Percentiles rank a stretch among this genome's conserved stretches.
Conservation (phyloP, 2,888 invertebrate species). For the Ectemnius cavifrons region DNA sequence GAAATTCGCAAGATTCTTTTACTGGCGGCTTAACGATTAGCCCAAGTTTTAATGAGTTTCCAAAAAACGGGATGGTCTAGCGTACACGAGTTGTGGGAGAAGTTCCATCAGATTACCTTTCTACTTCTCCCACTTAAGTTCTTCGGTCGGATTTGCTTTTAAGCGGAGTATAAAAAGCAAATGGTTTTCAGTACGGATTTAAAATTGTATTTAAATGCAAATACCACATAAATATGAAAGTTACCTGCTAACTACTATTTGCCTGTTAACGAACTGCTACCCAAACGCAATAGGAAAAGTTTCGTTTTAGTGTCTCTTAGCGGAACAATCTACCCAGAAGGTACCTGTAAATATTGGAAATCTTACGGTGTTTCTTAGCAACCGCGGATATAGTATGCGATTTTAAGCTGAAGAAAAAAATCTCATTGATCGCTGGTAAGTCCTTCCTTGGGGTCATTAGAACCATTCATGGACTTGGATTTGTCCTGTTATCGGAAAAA, state of each 20-base stretch:
- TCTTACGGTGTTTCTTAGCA: slow-evolving; percentile 12
- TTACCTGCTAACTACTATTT: background rate
- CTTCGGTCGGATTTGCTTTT: no score
- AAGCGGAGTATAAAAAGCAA: no score
- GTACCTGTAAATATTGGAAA: background rate
- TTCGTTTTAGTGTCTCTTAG: background rate
- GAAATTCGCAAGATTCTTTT: no score
- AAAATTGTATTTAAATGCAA: no score
- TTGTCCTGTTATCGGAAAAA: slow-evolving; percentile 29
- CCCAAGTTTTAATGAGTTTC: no score
- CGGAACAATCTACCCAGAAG: background rate
- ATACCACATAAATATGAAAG: no score
- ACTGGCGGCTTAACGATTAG: no score
- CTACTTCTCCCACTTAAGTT: no score
- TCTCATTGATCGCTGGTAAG: slow-evolving; percentile 26
- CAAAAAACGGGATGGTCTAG: no score
- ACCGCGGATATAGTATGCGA: slow-evolving; percentile 11
- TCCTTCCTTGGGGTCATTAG: slow-evolving; percentile 34
- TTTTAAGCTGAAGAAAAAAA: slow-evolving; percentile 12
- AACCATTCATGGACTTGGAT: slow-evolving; percentile 28
- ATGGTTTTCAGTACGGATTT: no score
- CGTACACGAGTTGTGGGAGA: no score
- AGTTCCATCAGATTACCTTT: no score
- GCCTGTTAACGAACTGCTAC: background rate
- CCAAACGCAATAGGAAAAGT: background rate